phyloP scores from a whole-genome alignment of 2,888 invertebrate species.

The Hofmannophila pseudospretella region DNA sequence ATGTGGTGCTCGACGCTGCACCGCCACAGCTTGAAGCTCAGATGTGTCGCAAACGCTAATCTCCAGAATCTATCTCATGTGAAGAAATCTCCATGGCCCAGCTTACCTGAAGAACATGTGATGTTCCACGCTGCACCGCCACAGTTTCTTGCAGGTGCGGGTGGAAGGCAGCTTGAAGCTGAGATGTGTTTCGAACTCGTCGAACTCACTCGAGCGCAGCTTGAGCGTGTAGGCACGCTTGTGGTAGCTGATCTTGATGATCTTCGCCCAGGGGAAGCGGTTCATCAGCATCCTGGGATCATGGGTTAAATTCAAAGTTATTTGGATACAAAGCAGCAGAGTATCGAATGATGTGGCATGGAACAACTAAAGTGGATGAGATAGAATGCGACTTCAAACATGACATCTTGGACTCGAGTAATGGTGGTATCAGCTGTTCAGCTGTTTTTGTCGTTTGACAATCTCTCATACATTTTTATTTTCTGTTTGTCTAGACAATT shows the following conservation, averaged over 20 bases:
- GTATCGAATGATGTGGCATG: no score
- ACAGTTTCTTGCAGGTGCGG: constrained; percentile 94
- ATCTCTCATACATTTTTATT: no score
- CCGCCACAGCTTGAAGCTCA: constrained; percentile 97
- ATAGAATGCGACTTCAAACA: no score
- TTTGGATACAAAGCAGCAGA: no score
- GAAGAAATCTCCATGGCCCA: no score
- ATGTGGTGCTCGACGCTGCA: constrained; percentile 99
- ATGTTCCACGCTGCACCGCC: constrained; percentile 98
- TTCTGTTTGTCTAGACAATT: no score
- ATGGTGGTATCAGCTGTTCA: no score
- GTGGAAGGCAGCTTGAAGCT: constrained; percentile 94
- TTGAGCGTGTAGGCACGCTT: constrained; percentile 95
- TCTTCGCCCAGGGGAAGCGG: constrained; percentile 99
- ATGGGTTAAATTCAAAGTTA: no score
- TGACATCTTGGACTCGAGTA: no score
- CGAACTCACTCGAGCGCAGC: constrained; percentile 96
- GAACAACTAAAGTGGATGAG: no score
- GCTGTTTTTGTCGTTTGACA: no score
- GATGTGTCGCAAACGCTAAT: constrained; percentile 93
- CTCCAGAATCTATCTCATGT: no score
- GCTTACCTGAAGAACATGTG: constrained; percentile 97
- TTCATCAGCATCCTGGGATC: constrained; percentile 88
- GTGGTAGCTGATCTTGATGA: constrained; percentile 97
- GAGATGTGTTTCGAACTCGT: constrained; percentile 94